Evolutionary conservation across 2,797 vertebrate genomes (phyloP).

Genomic region (Acrossocheilus fasciatus): DNA sequence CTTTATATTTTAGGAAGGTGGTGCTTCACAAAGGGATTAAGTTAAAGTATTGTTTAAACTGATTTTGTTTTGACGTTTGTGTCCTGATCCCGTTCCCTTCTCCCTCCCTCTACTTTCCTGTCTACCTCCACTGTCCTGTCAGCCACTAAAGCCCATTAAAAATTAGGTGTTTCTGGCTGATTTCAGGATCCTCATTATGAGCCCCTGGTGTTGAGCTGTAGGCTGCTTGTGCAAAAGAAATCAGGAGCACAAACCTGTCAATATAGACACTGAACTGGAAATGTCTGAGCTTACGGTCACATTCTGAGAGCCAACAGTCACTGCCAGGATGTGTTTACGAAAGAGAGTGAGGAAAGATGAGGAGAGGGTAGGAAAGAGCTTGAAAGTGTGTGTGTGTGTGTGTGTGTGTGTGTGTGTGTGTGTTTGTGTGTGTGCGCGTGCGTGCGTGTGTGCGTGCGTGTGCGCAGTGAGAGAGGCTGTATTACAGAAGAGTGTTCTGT

Average conservation of each 20-base stretch:
- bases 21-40: background rate
- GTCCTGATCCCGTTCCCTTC: background rate
- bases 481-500: background rate
- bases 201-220: background rate
- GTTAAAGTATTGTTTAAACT: background rate
- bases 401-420: background rate
- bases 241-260: background rate
- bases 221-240: background rate
- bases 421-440: background rate
- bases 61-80: background rate
- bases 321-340: constrained; percentile 25
- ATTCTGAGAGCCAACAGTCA: background rate
- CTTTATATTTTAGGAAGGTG: background rate
- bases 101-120: background rate
- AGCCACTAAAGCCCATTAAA: background rate
- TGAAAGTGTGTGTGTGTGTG: background rate
- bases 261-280: background rate
- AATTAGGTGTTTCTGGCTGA: background rate
- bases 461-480: background rate
- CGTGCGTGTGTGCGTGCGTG: no score
- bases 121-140: background rate
- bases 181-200: constrained; percentile 25
- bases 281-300: background rate
- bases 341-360: constrained; percentile 13
- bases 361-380: background rate